Conservation (phyloP, 2,888 invertebrate species). For the Mylabris sibirica region DNA sequence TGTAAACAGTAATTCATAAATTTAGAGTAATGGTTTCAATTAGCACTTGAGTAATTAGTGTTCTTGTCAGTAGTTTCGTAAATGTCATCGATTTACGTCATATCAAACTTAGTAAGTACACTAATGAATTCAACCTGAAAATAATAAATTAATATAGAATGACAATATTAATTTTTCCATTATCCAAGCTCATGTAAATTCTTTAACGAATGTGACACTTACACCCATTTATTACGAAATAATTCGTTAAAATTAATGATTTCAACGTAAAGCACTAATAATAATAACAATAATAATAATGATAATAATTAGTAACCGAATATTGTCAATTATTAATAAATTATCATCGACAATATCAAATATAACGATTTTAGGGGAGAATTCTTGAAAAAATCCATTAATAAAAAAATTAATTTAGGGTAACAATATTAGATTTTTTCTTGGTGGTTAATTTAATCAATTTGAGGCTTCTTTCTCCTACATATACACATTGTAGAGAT, state of each 20-base stretch:
- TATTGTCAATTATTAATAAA: conserved; percentile 29
- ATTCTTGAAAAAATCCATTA: not conserved
- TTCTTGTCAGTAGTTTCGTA: conserved; percentile 26
- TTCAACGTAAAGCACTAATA: conserved; percentile 23
- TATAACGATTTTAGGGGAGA: not conserved
- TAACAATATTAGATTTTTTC: not conserved
- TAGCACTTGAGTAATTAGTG: conserved; percentile 28
- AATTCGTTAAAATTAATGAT: conserved; percentile 31
- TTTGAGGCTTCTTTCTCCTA: not conserved
- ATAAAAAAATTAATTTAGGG: not conserved
- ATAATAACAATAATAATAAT: conserved; percentile 1
- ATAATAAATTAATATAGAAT: conserved; percentile 34
- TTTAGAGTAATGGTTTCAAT: conserved; percentile 16
- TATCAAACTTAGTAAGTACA: conserved; percentile 30
- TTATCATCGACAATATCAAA: conserved; percentile 12
- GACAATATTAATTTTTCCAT: conserved; percentile 34
- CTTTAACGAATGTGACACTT: conserved; percentile 31
- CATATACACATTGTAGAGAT: not conserved
- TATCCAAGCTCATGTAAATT: conserved; percentile 27
- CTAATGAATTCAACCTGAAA: conserved; percentile 34
- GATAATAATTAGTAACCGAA: conserved; percentile 15
- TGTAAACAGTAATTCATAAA: not conserved
- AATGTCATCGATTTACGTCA: conserved; percentile 32
- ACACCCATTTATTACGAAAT: conserved; percentile 30
- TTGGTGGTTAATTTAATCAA: not conserved